These are phyloP conservation scores for Circaetus cinerascens DNA, from an alignment of 2,113 vertebrate genomes.

Conservation along the genomic window DNA sequence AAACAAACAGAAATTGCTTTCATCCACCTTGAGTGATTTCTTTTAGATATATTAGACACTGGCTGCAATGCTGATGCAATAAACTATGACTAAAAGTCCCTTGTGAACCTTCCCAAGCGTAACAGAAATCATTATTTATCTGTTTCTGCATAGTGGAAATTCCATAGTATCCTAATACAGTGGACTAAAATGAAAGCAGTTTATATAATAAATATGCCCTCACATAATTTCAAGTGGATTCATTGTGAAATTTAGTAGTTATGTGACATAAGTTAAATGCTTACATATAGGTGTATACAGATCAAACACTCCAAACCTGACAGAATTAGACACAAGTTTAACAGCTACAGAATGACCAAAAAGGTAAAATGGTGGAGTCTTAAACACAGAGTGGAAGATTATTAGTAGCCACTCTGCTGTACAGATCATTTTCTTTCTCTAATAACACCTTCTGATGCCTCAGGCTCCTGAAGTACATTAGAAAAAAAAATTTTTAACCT, in stretches of 20 bases:
- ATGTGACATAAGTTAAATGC: background rate
- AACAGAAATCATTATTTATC: background rate
- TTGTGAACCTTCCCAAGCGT: background rate
- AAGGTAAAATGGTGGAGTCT: background rate
- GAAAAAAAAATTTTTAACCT: background rate
- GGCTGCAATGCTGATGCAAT: background rate
- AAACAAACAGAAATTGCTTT: background rate
- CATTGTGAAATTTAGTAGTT: background rate
- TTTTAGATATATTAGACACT: background rate
- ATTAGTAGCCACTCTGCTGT: background rate
- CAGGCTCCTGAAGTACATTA: background rate
- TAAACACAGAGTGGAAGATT: background rate
- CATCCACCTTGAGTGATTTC: background rate
- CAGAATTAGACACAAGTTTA: background rate
- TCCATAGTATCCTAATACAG: background rate
- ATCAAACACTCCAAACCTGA: background rate
- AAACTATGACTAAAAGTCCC: background rate
- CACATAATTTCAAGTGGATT: background rate
- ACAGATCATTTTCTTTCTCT: background rate
- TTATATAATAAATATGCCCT: background rate
- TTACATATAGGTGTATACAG: background rate
- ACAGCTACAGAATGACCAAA: background rate
- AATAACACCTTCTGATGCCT: background rate
- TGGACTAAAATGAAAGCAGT: background rate
- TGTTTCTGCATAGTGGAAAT: background rate